Evolutionary conservation across 2,888 invertebrate genomes (phyloP), one percentile per base, ranked within the genome.

Genomic region (Drosophila testacea): DNA sequence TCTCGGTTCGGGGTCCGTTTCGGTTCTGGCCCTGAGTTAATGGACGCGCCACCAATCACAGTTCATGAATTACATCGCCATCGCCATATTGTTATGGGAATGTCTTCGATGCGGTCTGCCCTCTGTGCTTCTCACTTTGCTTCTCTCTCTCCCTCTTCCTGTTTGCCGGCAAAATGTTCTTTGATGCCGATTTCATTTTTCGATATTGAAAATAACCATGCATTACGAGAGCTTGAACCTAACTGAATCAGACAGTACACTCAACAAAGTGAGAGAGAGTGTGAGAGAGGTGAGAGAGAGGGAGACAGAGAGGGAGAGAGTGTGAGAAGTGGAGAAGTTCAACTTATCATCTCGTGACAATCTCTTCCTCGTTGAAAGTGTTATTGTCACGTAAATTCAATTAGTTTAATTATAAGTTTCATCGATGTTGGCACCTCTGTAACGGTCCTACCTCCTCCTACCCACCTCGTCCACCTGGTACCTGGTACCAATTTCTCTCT

Each of bases 161-260:
- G 52, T 39, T 30, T 51, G 63, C 79, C 86, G 88, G 84, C 88
- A 76, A 74, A 82, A 83, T 72, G 74, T 82, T 77, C 90, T 90
- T 83, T 85, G 88, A 87, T 81, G 88, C 84, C 80, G 88, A 87
- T 90, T 90, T 89, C 89, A 88, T 86, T 88, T 89, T 83, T 83
- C 76, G 89, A 90, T 90, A 89, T 89, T 89, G 83, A 77, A 90
- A 89, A 89, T 87, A 90, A 89, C 89, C 89, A 76, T 84, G 89
- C 83, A 90, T 89, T 88, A 88, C 56, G 50, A 67, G 68, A 65
- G 71, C 72, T 73, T 81, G 67, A 74, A 80, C 74, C 51, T 60
- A 61, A 42, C 42, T 51, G 46, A 72, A 71, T 59, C 57, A 39
- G 16, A 30, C 46, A 61, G 9, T 30, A 11, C 39, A 42, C 42